Evolutionary conservation across 2,888 invertebrate genomes (phyloP), one percentile per base, ranked within the genome.

Genomic region (Acheta domesticus): DNA sequence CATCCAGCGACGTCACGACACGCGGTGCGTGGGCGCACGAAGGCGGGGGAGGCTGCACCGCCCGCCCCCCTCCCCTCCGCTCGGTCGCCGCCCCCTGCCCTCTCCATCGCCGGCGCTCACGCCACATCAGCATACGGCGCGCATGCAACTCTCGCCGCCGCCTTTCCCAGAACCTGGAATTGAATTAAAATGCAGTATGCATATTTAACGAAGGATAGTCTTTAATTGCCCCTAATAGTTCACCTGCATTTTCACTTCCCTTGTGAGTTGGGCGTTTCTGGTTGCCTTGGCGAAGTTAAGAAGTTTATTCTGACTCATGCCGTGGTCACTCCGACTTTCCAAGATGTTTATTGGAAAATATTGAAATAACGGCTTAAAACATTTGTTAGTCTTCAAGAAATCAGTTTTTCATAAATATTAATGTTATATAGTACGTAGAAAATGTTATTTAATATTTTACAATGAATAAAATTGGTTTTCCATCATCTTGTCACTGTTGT

Each of bases 61-160:
- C 62, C n/a, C 62, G 5, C 16, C 62, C 5, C n/a, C 14, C 62
- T 14, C 62, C n/a, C 1, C 8, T 0, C 62, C 14, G 11, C 62
- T 5, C 62, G n/a, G 16, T 8, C 36, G 11, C 36, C 36, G 36
- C 36, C 36, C 36, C 36, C 36, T 36, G 36, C 36, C 62, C 62
- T n/a, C 62, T 5, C 62, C 62, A 19, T n/a, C 62, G 62, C 14
- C 14, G 0, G n/a, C 62, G 0, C 36, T 4, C 14, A 62, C 62
- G 62, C 62, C 62, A n/a, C 62, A 62, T 62, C 62, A 62, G 62
- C 62, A 62, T 62, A 62, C 62, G 62, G 16, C 62, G n/a, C 62
- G 62, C 62, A 62, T 62, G 62, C 62, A 62, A 62, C 14, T 12
- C n/a, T 11, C 62, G 14, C 62, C 62, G 19, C 62, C 62, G 62